These are phyloP conservation scores for Lasius fuliginosus DNA, from an alignment of 2,888 invertebrate species.

Conservation along the genomic window DNA sequence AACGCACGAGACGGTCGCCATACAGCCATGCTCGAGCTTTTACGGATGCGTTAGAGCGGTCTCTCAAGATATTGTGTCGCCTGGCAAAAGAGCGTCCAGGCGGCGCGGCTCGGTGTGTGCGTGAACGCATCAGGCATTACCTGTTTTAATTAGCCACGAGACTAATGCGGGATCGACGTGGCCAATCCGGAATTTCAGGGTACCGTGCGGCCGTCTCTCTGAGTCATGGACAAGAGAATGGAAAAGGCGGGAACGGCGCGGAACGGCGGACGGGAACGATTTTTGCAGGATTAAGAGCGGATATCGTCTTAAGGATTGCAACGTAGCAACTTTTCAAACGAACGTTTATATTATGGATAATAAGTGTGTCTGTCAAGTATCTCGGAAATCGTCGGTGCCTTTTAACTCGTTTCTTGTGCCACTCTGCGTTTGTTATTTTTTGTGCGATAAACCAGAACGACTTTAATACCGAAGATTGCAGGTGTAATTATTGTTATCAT, in stretches of 20 bases:
- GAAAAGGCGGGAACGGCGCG: constrained; percentile 22
- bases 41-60: constrained; percentile 23
- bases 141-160: constrained; percentile 81
- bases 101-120: constrained; percentile 54
- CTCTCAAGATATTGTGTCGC: constrained; percentile 48
- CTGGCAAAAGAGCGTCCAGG: constrained; percentile 27
- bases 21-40: constrained; percentile 63
- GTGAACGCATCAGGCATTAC: constrained; percentile 71
- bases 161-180: constrained; percentile 79
- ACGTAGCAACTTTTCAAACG: constrained; percentile 45
- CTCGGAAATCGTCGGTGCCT: constrained; percentile 35
- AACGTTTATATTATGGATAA: constrained; percentile 52
- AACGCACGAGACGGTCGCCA: constrained; percentile 78
- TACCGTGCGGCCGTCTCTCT: constrained; percentile 53
- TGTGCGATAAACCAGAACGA: constrained; percentile 10
- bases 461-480: not conserved
- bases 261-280: constrained; percentile 58
- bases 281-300: constrained; percentile 44
- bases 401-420: constrained; percentile 17
- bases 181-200: constrained; percentile 73
- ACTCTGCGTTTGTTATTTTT: constrained; percentile 23
- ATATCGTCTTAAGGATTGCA: constrained; percentile 47
- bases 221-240: constrained; percentile 10
- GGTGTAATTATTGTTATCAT: constrained; percentile 25
- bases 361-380: constrained; percentile 34